Percentiles rank a stretch among this genome's conserved stretches.
Conservation (phyloP, 2,888 invertebrate species). For the Podotricha telesiphe region DNA sequence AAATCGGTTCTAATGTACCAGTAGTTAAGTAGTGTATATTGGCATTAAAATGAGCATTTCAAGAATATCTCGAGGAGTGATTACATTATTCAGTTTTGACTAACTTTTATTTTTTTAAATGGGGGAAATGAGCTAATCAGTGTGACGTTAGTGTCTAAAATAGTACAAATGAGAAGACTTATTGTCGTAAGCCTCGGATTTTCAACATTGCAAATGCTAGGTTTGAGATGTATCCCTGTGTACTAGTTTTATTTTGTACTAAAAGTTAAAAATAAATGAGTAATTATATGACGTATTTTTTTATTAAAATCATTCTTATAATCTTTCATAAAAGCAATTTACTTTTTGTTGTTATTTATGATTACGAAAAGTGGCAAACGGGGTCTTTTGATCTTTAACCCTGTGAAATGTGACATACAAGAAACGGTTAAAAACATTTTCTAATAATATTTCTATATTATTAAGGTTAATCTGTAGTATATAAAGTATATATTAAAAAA, state of each 20-base stretch:
- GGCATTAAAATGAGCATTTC: conserved; percentile 64
- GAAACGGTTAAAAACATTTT: too few species aligned
- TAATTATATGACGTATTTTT: conserved; percentile 61
- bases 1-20: conserved; percentile 68
- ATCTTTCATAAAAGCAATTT: too few species aligned
- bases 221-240: conserved; percentile 85
- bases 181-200: conserved; percentile 84
- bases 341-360: too few species aligned
- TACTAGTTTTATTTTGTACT: conserved; percentile 85
- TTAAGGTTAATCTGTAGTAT: too few species aligned
- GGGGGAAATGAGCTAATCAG: conserved; percentile 78
- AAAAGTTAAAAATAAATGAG: conserved; percentile 84
- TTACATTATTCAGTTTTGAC: conserved; percentile 82
- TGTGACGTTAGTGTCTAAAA: conserved; percentile 84
- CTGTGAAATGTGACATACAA: too few species aligned
- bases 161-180: conserved; percentile 85
- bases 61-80: conserved; percentile 76
- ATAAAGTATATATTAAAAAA: too few species aligned
- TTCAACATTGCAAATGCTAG: conserved; percentile 84
- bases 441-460: too few species aligned
- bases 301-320: conserved; percentile 10
- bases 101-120: conserved; percentile 72
- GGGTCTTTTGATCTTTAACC: too few species aligned
- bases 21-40: conserved; percentile 68
- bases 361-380: too few species aligned